A percentile compares a stretch with the other conserved stretches of the same genome.
Evolutionary conservation across 2,797 vertebrate genomes (phyloP).

Genomic region (Sardinella longiceps): DNA sequence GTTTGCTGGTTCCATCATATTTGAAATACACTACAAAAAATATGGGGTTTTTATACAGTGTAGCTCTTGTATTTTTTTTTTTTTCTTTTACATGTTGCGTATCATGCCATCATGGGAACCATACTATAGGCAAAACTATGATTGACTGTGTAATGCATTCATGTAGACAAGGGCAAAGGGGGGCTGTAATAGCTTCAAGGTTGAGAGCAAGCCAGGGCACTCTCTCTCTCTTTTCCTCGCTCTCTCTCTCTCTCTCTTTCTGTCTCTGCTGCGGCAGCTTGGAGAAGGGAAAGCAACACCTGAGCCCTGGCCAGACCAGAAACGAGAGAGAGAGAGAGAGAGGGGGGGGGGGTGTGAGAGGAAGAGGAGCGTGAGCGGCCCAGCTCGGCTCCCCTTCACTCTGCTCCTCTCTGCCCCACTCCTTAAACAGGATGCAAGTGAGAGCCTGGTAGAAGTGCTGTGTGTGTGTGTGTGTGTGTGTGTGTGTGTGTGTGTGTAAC

Average conservation of each 20-base stretch:
- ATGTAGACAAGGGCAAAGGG: slow-evolving; percentile 45
- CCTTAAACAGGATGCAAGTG: not conserved
- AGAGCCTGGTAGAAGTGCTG: not conserved
- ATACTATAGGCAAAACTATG: slow-evolving; percentile 38
- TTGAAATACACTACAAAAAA: not conserved
- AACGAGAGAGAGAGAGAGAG: too few species aligned
- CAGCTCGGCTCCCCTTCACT: not conserved
- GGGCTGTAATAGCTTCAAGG: slow-evolving; percentile 49
- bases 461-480: slow-evolving; percentile 8
- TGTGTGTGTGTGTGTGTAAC: not conserved
- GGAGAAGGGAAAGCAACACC: not conserved
- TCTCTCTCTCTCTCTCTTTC: not conserved
- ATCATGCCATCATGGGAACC: slow-evolving; percentile 42
- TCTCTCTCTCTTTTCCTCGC: not conserved
- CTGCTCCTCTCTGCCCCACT: not conserved
- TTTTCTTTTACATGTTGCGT: slow-evolving; percentile 30
- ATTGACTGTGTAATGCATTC: slow-evolving; percentile 52
- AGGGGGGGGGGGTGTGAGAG: not conserved
- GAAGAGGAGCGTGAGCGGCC: not conserved
- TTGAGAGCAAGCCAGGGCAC: slow-evolving; percentile 40
- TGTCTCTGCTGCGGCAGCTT: not conserved
- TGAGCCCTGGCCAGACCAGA: not conserved
- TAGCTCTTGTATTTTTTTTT: slow-evolving; percentile 28
- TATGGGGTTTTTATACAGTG: not conserved
- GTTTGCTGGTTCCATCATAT: not conserved